These are phyloP conservation scores for Thereva nobilitata DNA, from an alignment of 2,888 invertebrate species.

Conservation along the genomic window DNA sequence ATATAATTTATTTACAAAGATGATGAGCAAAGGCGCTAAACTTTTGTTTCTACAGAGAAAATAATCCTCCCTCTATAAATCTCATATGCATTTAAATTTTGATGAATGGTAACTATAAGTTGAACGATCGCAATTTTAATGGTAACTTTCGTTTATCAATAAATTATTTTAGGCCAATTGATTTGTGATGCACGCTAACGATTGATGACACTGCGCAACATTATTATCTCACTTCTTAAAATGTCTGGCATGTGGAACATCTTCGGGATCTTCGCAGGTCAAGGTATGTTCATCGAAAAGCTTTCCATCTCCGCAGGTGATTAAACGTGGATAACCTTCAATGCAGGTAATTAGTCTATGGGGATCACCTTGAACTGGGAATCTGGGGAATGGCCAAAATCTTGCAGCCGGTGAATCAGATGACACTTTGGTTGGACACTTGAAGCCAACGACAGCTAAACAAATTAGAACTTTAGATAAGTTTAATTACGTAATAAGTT, in stretches of 20 bases:
- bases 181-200: too few relatives aligned
- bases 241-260: constrained; percentile 25
- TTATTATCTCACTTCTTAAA: constrained; percentile 17
- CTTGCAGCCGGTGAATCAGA: constrained; percentile 79
- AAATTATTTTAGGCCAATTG: too few relatives aligned
- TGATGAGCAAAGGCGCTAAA: too few relatives aligned
- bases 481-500: background rate
- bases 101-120: too few relatives aligned
- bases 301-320: constrained; percentile 85
- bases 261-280: constrained; percentile 72
- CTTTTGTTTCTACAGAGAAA: too few relatives aligned
- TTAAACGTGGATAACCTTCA: constrained; percentile 83
- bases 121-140: too few relatives aligned
- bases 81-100: too few relatives aligned
- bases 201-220: too few relatives aligned
- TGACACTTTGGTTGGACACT: constrained; percentile 85
- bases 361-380: constrained; percentile 85
- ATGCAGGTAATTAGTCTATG: constrained; percentile 89
- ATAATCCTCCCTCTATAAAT: too few relatives aligned
- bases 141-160: too few relatives aligned
- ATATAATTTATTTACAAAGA: too few relatives aligned
- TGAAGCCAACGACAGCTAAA: constrained; percentile 85
- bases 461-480: background rate
- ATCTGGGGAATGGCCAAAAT: constrained; percentile 92
- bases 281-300: constrained; percentile 82